Evolutionary conservation across 2,797 vertebrate species (phyloP), one percentile per base, ranked within the genome.

Genomic region (Tragelaphus oryx): DNA sequence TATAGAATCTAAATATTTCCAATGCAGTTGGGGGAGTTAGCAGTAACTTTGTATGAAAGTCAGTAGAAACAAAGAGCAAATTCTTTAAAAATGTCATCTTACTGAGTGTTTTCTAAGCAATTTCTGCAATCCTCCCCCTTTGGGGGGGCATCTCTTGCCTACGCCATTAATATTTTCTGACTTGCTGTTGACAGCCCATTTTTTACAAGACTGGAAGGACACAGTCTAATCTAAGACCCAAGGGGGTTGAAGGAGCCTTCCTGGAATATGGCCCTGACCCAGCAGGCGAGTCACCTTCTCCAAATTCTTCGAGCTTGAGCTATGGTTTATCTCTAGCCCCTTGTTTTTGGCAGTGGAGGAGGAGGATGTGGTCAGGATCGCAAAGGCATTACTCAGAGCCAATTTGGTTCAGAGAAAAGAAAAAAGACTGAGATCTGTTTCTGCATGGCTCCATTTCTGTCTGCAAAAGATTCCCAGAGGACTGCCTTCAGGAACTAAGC

Each of bases 331-430:
- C 96, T 96, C 96, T 95, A 41, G 48, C 44, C n/a, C 96, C 82
- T 87, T 94, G 76, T 89, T 96, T 94, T 93, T 97, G 97, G 97
- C 97, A 94, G n/a, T 81, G 44, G 90, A 89, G 79, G 12, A 89
- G 24, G 81, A 97, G 97, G 97, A 97, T 98, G 97, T 97, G 97
- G 97, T 97, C 83, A 97, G 92, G 57, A 96, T 98, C 79, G 6
- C 96, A 97, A 88, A 96, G 52, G 85, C 88, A 96, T 97, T 96
- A 97, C 96, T 97, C 96, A 96, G 89, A 96, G 86, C 74, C 60
- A 89, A n/a, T 92, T 97, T 96, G 85, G 93, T 97, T 94, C 80
- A n/a, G 33, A 93, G 82, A 80, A 94, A 96, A 95, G 89, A 93
- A 97, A 85, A 52, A 50, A 65, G 50, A 44, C 85, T 88, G 46